Conservation (phyloP, 2,888 invertebrate genomes). For the Aricia artaxerxes region DNA sequence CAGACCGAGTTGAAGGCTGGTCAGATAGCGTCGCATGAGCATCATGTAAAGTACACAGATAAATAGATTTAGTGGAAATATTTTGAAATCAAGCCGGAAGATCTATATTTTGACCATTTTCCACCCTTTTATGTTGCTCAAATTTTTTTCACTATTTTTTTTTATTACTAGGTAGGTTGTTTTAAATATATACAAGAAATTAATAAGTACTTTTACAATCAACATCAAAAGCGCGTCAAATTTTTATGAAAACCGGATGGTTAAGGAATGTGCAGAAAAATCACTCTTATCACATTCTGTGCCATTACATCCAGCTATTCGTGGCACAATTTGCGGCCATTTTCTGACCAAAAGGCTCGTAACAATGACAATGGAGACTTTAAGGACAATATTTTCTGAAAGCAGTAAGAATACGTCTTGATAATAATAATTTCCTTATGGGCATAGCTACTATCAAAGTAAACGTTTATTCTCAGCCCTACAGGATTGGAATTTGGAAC, state of each 20-base stretch:
- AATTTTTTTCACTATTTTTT: no score
- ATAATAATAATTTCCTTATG: no score
- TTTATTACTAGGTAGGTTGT: no score
- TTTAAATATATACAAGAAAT: no score
- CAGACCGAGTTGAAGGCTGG: slow-evolving; percentile 19
- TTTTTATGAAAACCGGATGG: background rate
- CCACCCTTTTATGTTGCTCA: no score
- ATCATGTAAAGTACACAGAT: background rate
- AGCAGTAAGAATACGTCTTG: background rate
- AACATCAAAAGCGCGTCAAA: no score
- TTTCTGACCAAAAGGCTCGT: background rate
- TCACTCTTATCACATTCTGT: slow-evolving; percentile 10
- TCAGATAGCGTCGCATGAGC: background rate
- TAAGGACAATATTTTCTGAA: background rate
- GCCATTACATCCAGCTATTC: slow-evolving; percentile 16
- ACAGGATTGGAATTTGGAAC: no score
- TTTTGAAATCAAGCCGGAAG: no score
- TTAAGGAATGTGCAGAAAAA: background rate
- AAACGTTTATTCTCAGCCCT: no score
- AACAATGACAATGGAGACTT: background rate
- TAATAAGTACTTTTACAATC: no score
- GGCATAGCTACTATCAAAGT: no score
- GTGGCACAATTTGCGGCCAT: background rate
- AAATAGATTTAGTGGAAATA: background rate
- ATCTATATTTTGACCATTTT: no score